Evolutionary conservation across 1,140 invertebrate species (phyloP), one percentile per base, ranked within the genome.

Genomic region (Coptotermes formosanus): DNA sequence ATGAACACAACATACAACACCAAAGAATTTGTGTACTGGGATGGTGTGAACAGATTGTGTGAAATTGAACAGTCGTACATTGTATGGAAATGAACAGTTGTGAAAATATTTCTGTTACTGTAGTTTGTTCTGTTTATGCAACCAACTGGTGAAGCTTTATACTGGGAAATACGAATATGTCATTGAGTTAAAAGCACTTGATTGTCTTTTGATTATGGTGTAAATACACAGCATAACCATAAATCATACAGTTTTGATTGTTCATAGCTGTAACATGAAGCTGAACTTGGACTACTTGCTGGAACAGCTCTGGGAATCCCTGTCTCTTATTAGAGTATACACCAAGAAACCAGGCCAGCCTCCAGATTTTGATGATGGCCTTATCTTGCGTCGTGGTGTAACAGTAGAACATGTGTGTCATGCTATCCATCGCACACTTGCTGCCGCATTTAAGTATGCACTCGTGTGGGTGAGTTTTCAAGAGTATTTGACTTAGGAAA

Each of bases 301-400:
- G 88, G 97, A 99, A 89, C 94, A 93, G 7, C 91, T 99, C 12
- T 99, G 99, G 99, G 97, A 99, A 90, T 96, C 97, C 89, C 92
- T 99, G 59, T 95, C 96, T 64, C 93, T 99, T 6, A 98, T 99
- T 89, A 92, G 98, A 89, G 97, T 99, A 16, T 99, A 99, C 91
- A 99, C 99, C 32, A 99, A 99, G 92, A 99, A 99, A 92, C 97
- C 98, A 23, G 98, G 98, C 88, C 96, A 98, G 90, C 96, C 97
- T 11, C 98, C 98, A 88, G 98, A 99, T 92, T 99, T 99, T 90
- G 95, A 96, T 85, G 98, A 98, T 90, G 97, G 97, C 83, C 92
- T 99, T 48, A 99, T 99, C 93, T 92, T 99, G 86, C 93, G 98
- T 90, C 95, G 91, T 93, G 97, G 97, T n/a, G 96, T 97, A 81